Evolutionary conservation across 2,113 vertebrate species (phyloP).

Genomic region (Azemiops feae): DNA sequence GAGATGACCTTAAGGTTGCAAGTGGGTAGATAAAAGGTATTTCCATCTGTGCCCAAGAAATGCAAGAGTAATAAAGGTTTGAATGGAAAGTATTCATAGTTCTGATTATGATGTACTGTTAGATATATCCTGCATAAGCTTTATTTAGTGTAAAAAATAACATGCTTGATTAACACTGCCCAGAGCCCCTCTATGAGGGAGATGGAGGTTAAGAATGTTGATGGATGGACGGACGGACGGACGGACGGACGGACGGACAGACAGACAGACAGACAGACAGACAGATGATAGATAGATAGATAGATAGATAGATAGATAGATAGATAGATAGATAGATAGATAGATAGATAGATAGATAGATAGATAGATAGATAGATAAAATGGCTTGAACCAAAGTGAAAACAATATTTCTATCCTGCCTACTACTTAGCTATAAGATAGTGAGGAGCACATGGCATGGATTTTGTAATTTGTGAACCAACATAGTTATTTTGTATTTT

Average conservation of each 20-base stretch:
- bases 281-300: too few species aligned
- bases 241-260: too few species aligned
- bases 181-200: background rate
- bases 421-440: background rate
- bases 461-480: too few species aligned
- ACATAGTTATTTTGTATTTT: too few species aligned
- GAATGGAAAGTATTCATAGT: background rate
- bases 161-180: background rate
- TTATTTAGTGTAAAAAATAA: background rate
- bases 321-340: background rate
- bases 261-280: too few species aligned
- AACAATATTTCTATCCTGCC: background rate
- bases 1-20: conserved; percentile 11
- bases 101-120: background rate
- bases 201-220: background rate
- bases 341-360: too few species aligned
- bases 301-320: too few species aligned
- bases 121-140: background rate
- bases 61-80: background rate
- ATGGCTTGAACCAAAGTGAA: background rate
- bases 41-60: conserved; percentile 18
- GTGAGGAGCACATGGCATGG: too few species aligned
- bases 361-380: too few species aligned
- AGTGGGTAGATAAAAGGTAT: conserved; percentile 10
- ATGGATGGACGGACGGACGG: too few species aligned